These are phyloP conservation scores for Ischnura elegans DNA, from an alignment of 2,888 invertebrate species.

Conservation along the genomic window DNA sequence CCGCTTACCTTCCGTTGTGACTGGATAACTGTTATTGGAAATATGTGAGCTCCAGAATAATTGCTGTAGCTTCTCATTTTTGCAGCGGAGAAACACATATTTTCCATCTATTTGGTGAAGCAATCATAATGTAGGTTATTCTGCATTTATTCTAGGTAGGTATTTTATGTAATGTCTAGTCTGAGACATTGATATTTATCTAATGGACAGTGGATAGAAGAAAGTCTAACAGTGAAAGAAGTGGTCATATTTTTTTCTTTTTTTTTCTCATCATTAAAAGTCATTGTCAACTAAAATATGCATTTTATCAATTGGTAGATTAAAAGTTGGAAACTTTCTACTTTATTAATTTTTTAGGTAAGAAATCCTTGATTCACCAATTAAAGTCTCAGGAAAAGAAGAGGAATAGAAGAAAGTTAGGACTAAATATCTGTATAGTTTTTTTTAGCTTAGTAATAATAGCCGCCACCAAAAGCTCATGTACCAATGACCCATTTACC, in stretches of 20 bases:
- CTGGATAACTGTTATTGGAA: not conserved
- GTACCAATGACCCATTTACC: no score
- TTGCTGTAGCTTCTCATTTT: not conserved
- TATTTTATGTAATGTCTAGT: not conserved
- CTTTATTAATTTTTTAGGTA: no score
- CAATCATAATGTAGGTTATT: not conserved
- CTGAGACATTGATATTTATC: no score
- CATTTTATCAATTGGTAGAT: not conserved
- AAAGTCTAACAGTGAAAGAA: not conserved
- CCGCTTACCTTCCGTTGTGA: not conserved
- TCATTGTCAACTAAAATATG: not conserved
- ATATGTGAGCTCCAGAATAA: not conserved
- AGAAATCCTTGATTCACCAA: no score
- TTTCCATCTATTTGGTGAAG: slow-evolving; percentile 29
- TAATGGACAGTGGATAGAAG: not conserved
- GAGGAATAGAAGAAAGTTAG: no score
- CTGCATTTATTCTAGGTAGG: not conserved
- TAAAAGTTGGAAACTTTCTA: no score
- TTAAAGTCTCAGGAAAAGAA: no score
- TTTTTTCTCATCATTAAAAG: not conserved
- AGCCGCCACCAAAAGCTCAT: no score
- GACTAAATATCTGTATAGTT: no score
- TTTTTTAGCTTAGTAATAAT: no score
- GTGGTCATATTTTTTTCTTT: not conserved
- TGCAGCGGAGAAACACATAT: not conserved